Evolutionary conservation across 2,888 invertebrate species (phyloP).

Genomic region (Diplazon laetatorius): DNA sequence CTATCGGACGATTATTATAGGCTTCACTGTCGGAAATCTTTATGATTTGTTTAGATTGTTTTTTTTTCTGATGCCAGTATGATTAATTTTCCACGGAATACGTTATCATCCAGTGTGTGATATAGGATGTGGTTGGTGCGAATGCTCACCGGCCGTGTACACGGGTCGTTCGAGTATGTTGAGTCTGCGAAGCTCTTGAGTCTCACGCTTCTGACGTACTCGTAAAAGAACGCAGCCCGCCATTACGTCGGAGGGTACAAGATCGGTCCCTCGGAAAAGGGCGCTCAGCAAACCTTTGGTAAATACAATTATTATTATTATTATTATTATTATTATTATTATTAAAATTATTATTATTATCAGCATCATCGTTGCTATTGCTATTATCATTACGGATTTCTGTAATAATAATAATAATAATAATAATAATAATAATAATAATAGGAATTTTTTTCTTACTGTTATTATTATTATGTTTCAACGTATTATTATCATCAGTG

Average conservation of each 20-base stretch:
- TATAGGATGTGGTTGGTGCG: not conserved
- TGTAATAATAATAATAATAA: too few relatives aligned
- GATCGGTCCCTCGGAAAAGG: conserved; percentile 92
- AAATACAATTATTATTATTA: too few relatives aligned
- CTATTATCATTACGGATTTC: too few relatives aligned
- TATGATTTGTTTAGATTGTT: not conserved
- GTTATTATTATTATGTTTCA: too few relatives aligned
- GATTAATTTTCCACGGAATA: too few relatives aligned
- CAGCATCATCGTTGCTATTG: not conserved
- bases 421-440: too few relatives aligned
- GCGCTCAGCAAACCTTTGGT: conserved; percentile 87
- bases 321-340: too few relatives aligned
- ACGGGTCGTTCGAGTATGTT: conserved; percentile 87
- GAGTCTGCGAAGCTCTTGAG: conserved; percentile 88
- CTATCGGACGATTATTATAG: too few relatives aligned
- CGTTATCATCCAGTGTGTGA: too few relatives aligned
- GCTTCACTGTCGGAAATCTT: too few relatives aligned
- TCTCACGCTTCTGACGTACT: conserved; percentile 89
- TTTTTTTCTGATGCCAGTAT: not conserved
- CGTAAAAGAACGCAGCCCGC: conserved; percentile 94
- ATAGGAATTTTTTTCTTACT: too few relatives aligned
- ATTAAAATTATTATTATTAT: not conserved
- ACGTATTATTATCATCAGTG: too few relatives aligned
- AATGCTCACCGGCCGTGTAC: conserved; percentile 85
- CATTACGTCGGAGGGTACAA: conserved; percentile 94